Evolutionary conservation across 2,888 invertebrate species (phyloP), one percentile per base, ranked within the genome.

Genomic region (Acronicta leporina): DNA sequence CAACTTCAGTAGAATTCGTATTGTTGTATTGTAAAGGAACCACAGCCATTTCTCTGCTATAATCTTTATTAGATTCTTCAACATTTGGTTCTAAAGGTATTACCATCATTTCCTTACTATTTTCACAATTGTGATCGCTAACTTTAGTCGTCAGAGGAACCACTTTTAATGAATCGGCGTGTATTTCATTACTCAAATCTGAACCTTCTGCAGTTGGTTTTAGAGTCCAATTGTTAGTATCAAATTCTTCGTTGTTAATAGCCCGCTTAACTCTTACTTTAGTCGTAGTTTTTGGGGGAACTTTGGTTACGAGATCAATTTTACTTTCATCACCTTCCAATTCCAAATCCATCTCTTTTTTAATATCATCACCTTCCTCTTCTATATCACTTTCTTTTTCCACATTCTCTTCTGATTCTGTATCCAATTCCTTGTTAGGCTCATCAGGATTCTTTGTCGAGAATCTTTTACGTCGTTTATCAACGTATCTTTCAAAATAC

Each of bases 401-500:
- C 54, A 75, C 85, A 75, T 89, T 87, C 53, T 81, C 81, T 15
- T 77, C 83, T 53, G 2, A 43, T 54, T 87, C 87, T 53, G 83
- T 67, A 63, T 87, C 80, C 2, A 79, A 46, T 14, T 85, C 83
- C n/a, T 82, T 89, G 67, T 86, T 89, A 0, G 63, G 56, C 11
- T 84, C 85, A 44, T 86, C 87, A 41, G 71, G 79, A 55, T 70
- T 87, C 73, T 90, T 92, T 71, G 74, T 89, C 8, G 87, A 81
- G 79, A 86, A 94, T 56, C 94, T 82, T 81, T 94, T 94, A 11
- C 89, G 83, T 30, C 94, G 81, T 73, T 90, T 94, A 71, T 94
- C 94, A 1, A 93, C 79, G 53, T 94, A 94, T 64, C 87, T 84
- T 81, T 92, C 92, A 49, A 94, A 94, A 68, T 94, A 94, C 48